Evolutionary conservation across 2,888 invertebrate species (phyloP), one percentile per base, ranked within the genome.

Genomic region (Ophraella communa): DNA sequence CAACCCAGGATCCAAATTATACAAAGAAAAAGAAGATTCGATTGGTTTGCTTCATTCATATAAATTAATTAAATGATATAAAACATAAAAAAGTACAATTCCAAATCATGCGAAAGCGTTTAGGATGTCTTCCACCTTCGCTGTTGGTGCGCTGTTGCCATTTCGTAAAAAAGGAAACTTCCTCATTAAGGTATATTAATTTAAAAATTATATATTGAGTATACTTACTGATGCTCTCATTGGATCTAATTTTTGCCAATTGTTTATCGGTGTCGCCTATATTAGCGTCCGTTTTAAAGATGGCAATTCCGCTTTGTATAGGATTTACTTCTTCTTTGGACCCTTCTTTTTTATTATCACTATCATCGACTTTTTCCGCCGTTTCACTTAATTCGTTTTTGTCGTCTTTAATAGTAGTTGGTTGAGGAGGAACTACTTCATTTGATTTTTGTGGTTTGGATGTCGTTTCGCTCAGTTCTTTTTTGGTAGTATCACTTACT

Each of bases 301-400:
- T 57, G 20, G 67, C 70, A 65, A 66, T 68, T 24, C 71, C 61
- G 39, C 68, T 68, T 64, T 74, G 71, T n/a, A 68, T 33, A 1
- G 60, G 66, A 47, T 64, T 59, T 7, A 68, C 1, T 30, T 65
- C 30, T 56, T 69, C 70, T n/a, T 63, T 30, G 2, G 23, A 54
- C 18, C 35, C 63, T 33, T 20, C 44, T 61, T 49, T 42, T 39
- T 64, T 42, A 39, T 42, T 56, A 11, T 49, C 17, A 42, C 33
- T 51, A n/a, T 45, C 33, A 14, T 59, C 54, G 7, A 23, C 42
- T 24, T 60, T 54, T 23, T 33, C 51, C 8, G 60, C 8, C 39
- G 33, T 47, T 39, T 47, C 24, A 51, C 30, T 45, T 39, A 47
- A 21, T 23, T 59, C 44, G 44, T 27, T 44, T 57, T 30, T 44